A percentile compares a stretch with the other conserved stretches of the same genome.
Evolutionary conservation across 2,888 invertebrate genomes (phyloP).

Genomic region (Tubulanus polymorphus): DNA sequence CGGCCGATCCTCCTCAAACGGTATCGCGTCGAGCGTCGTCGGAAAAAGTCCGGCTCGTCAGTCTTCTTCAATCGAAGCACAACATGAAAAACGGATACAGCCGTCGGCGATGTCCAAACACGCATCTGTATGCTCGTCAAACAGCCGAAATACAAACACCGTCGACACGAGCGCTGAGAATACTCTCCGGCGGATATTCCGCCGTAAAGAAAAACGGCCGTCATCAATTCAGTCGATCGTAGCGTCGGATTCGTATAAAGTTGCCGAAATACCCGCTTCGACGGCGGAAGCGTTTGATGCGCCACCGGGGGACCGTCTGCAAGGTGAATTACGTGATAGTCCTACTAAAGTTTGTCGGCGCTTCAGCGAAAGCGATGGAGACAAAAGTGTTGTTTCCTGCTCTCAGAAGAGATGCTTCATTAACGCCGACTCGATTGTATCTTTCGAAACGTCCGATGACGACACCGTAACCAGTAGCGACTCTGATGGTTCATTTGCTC

Average conservation of each 20-base stretch:
- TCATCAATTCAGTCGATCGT: not conserved
- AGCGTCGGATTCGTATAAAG: not conserved
- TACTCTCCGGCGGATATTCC: not conserved
- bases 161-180: not conserved
- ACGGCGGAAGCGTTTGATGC: not conserved
- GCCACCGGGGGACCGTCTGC: too few relatives aligned
- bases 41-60: not conserved
- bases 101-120: not conserved
- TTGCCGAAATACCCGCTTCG: too few relatives aligned
- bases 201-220: not conserved
- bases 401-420: not conserved
- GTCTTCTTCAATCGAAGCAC: too few relatives aligned
- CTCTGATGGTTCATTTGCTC: not conserved
- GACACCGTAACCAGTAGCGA: not conserved
- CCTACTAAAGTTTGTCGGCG: not conserved
- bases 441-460: not conserved
- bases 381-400: not conserved
- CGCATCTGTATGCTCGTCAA: not conserved
- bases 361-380: not conserved
- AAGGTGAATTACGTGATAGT: too few relatives aligned
- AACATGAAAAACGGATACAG: not conserved
- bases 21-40: not conserved
- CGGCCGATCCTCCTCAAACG: not conserved
- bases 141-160: constrained; percentile 4
- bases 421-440: not conserved